A percentile compares a stretch with the other conserved stretches of the same genome.
Conservation (phyloP, 2,888 invertebrate genomes). For the Galerucella pusilla region DNA sequence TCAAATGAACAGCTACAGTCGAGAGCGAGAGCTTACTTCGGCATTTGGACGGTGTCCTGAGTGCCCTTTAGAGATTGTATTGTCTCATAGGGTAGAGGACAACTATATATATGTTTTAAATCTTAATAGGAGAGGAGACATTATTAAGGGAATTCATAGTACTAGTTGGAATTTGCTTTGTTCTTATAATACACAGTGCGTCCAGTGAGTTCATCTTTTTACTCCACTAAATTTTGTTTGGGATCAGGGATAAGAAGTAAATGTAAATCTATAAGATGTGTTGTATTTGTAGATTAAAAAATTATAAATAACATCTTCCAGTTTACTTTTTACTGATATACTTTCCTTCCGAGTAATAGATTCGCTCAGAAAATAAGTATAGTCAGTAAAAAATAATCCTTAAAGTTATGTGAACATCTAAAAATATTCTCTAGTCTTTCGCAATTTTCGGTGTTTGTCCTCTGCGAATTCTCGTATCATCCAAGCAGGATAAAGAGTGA, state of each 20-base stretch:
- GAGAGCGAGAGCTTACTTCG: conserved; percentile 23
- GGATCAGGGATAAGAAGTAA: no score
- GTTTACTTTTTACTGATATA: no score
- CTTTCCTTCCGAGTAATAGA: background rate
- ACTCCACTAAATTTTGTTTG: no score
- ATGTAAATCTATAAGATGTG: no score
- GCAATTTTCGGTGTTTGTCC: conserved; percentile 29
- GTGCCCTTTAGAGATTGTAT: conserved; percentile 45
- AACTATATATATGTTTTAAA: conserved; percentile 28
- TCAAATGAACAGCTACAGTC: conserved; percentile 42
- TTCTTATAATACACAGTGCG: background rate
- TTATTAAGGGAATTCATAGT: background rate
- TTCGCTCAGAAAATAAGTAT: background rate
- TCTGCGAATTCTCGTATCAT: conserved; percentile 25
- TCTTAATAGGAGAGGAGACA: background rate
- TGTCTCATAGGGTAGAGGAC: conserved; percentile 33
- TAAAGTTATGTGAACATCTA: conserved; percentile 20
- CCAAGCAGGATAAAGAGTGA: conserved; percentile 43
- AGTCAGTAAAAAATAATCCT: conserved; percentile 20
- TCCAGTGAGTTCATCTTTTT: no score
- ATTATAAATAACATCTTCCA: no score
- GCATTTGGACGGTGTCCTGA: conserved; percentile 34
- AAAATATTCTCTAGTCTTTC: conserved; percentile 29
- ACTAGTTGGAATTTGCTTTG: background rate
- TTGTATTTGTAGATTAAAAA: no score